These are phyloP conservation scores for Quiscalus mexicanus DNA, from an alignment of 2,113 vertebrate species.

Conservation along the genomic window DNA sequence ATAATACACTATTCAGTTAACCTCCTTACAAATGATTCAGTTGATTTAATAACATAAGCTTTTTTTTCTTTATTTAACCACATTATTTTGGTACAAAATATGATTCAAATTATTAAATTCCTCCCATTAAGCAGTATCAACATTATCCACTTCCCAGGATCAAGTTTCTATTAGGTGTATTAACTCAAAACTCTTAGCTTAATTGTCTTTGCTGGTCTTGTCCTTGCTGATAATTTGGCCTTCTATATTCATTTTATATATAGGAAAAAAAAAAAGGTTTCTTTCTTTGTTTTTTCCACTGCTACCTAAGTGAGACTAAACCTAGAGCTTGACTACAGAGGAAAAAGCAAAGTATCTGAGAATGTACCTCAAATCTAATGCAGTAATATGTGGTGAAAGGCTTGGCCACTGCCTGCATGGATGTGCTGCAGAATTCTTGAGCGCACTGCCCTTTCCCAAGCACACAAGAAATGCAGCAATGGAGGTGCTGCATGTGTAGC, in stretches of 20 bases:
- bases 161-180: constrained; percentile 14
- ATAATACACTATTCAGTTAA: not conserved
- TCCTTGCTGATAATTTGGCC: constrained; percentile 14
- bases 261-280: not conserved
- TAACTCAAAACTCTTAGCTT: not conserved
- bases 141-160: not conserved
- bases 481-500: not conserved
- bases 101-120: constrained; percentile 43
- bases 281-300: not conserved
- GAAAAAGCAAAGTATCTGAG: not conserved
- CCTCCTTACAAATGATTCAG: not conserved
- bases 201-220: not conserved
- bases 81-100: constrained; percentile 11
- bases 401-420: not conserved
- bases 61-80: constrained; percentile 23
- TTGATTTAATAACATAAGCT: not conserved
- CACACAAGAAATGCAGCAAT: not conserved
- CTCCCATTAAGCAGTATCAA: constrained; percentile 11
- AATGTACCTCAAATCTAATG: not conserved
- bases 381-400: not conserved
- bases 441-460: not conserved
- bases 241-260: not conserved
- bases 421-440: not conserved
- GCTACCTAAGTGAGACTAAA: not conserved
- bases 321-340: not conserved